phyloP scores from a whole-genome alignment of 2,888 invertebrate genomes.

The Platycheirus rosarum region DNA sequence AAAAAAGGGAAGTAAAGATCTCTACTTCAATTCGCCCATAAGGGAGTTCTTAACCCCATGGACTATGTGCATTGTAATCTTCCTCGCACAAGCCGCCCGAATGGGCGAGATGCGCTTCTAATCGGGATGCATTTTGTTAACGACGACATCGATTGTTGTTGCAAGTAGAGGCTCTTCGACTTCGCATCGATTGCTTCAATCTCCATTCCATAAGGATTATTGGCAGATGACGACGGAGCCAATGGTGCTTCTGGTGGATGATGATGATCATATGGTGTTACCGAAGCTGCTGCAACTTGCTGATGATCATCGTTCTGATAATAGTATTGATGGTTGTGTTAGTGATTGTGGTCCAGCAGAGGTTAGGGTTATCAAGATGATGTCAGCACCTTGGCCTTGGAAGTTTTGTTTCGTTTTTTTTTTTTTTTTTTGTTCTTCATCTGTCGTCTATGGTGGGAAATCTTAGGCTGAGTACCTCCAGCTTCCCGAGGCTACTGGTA shows the following conservation, averaged over 20 bases:
- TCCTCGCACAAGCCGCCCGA: conserved; percentile 14
- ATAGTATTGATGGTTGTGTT: conserved; percentile 43
- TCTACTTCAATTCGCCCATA: conserved; percentile 29
- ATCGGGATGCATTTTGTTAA: conserved; percentile 73
- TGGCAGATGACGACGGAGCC: conserved; percentile 59
- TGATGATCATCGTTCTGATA: conserved; percentile 63
- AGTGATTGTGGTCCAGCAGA: conserved; percentile 43
- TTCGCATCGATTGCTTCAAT: conserved; percentile 53
- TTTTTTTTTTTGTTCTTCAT: not conserved
- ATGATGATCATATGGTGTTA: conserved; percentile 51
- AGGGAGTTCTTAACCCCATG: conserved; percentile 70
- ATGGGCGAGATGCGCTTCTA: conserved; percentile 41
- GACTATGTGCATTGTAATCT: conserved; percentile 57
- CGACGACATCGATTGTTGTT: conserved; percentile 72
- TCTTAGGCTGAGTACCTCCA: conserved; percentile 4
- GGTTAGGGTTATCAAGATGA: conserved; percentile 61
- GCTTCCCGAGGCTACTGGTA: conserved; percentile 48
- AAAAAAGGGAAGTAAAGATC: conserved; percentile 51
- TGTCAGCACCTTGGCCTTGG: conserved; percentile 73
- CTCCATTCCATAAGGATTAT: conserved; percentile 56
- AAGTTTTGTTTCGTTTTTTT: conserved; percentile 8
- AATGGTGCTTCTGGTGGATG: conserved; percentile 35
- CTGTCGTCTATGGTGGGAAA: conserved; percentile 46
- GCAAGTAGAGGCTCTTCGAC: conserved; percentile 2
- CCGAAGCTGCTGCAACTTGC: conserved; percentile 41